Conservation (phyloP, 2,888 invertebrate genomes). For the Marasmarcha lunaedactyla region DNA sequence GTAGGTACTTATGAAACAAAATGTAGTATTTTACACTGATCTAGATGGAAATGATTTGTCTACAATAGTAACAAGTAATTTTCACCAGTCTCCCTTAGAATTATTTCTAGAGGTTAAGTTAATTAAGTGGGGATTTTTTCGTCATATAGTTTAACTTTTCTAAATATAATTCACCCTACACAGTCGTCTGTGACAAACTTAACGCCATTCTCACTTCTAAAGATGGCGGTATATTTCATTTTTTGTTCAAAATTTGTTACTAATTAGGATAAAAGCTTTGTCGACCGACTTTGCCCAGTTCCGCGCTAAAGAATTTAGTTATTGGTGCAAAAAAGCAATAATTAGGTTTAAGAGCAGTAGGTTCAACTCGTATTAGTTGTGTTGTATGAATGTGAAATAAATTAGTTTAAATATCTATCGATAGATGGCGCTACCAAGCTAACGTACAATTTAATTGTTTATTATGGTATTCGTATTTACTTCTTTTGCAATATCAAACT, state of each 20-base stretch:
- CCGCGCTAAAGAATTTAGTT: conserved; percentile 19
- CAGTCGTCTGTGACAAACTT: neutral
- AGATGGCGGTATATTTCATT: conserved; percentile 10
- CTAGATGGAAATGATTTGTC: neutral
- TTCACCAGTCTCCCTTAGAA: no score
- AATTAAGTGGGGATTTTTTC: no score
- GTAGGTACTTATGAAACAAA: no score
- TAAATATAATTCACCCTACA: neutral
- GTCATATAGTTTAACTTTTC: neutral
- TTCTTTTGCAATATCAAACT: no score
- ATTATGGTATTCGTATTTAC: no score
- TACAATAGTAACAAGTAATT: neutral
- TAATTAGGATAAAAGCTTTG: conserved; percentile 41
- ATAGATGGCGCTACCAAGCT: no score
- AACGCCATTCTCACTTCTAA: conserved; percentile 1
- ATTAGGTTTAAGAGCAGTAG: neutral
- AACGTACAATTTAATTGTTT: no score
- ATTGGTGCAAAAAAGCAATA: neutral
- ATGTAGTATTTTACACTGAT: no score
- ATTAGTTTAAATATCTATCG: no score
- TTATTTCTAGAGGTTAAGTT: no score
- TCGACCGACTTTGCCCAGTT: conserved; percentile 21
- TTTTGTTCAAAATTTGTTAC: conserved; percentile 49
- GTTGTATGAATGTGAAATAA: no score
- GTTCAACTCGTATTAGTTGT: no score